Evolutionary conservation across 2,888 invertebrate species (phyloP), one percentile per base, ranked within the genome.

Genomic region (Platerodrilus igneus): DNA sequence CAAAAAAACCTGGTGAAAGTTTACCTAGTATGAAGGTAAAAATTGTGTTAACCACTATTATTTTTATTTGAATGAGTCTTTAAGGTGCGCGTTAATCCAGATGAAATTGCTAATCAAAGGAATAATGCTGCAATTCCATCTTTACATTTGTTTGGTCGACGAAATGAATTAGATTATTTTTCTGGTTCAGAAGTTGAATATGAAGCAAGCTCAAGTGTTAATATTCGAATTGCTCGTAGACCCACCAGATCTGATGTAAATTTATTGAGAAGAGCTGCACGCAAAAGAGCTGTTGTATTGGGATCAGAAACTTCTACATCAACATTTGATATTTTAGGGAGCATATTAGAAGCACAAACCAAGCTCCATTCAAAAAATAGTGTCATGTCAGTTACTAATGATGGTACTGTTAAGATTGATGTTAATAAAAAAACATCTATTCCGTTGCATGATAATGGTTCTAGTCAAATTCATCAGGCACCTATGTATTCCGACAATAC

Each of bases 161-260:
- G 73, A 29, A 74, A 85, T 56, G 77, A 81, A 46, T 69, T 91
- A 33, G 83, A 86, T 48, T 85, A 81, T 62, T 82, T 83, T 63
- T 73, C 74, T 2, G 70, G 66, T 40, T 70, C 73, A 1, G 77
- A 75, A 30, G 46, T 41, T 2, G 75, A 77, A 15, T 71, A 41
- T 37, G 8, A 37, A 14, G 52, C 52, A n/a, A 52, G 52, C 22
- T 56, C 57, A n/a, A 59, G 50, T 36, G 60, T 68, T 44, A 60
- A 69, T 21, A 68, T 72, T 9, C 62, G 72, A 26, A 71, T 74
- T 10, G 59, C 59, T 11, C 60, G 75, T 13, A 69, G 76, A 7
- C 64, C 73, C 2, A 69, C 63, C 62, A 55, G 66, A 7, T 59
- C 72, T 22, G 71, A 69, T 41, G 67, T 70, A 7, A 41, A 53